These are phyloP conservation scores for Brachionus paranguensis DNA, from an alignment of 1,140 invertebrate genomes.

Conservation along the genomic window DNA sequence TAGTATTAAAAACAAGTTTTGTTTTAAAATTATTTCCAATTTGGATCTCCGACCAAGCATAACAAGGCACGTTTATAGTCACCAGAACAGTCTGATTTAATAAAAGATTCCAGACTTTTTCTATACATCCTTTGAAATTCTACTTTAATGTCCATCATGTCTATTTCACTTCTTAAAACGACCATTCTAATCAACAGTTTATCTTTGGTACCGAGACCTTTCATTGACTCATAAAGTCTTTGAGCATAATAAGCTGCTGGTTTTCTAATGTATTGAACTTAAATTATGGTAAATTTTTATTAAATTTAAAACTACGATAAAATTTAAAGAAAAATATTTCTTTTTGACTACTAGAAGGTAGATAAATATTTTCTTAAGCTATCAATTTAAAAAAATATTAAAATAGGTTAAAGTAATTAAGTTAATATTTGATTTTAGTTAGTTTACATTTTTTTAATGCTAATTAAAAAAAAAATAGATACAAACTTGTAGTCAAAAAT, in stretches of 20 bases:
- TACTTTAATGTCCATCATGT: slow-evolving; percentile 37
- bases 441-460: too few species aligned
- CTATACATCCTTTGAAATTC: slow-evolving; percentile 29
- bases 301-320: too few species aligned
- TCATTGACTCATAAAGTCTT: slow-evolving; percentile 15
- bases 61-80: slow-evolving; percentile 32
- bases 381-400: background rate
- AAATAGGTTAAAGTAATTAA: too few species aligned
- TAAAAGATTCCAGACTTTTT: slow-evolving; percentile 29
- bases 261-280: slow-evolving; percentile 13
- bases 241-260: slow-evolving; percentile 24
- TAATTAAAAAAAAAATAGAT: background rate
- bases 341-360: background rate
- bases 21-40: slow-evolving; percentile 22
- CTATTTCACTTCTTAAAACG: slow-evolving; percentile 41
- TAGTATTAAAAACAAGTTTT: background rate
- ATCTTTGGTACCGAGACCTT: slow-evolving; percentile 30
- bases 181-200: background rate
- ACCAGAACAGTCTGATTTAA: slow-evolving; percentile 25
- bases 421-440: too few species aligned
- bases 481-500: slow-evolving; percentile 26
- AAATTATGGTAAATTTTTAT: background rate
- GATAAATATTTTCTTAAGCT: background rate
- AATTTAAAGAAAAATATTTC: too few species aligned
- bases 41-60: slow-evolving; percentile 29